Evolutionary conservation across 2,888 invertebrate genomes (phyloP), one percentile per base, ranked within the genome.

Genomic region (Blastobasis lacticolella): DNA sequence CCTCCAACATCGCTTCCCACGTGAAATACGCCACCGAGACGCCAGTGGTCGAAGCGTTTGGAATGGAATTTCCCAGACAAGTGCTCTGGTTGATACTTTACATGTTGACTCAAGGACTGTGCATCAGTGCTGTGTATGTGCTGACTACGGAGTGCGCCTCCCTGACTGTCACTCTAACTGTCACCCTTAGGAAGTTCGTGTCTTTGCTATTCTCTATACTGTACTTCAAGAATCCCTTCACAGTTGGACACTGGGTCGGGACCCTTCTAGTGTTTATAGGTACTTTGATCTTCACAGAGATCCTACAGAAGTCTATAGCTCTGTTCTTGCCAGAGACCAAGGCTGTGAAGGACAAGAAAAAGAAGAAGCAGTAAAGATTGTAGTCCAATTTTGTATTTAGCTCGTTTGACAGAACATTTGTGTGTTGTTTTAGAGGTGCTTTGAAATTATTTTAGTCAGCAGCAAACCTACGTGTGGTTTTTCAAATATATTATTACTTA

Each of bases 151-250:
- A 97, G 78, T 97, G 97, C 72, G 91, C 96, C 0, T 97, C 98
- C 0, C 81, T 99, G 46, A 97, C 97, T 0, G 98, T 99, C 1
- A 99, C 98, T 0, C 88, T 99, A 61, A 97, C 99, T 0, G 94
- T 99, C 38, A 99, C 99, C 0, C 81, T 99, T 51, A 90, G 99
- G 49, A 99, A 99, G 83, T 99, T 99, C 73, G 90, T 96, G 40
- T 98, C 98, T 0, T 88, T 99, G 42, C 79, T 99, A n/a, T 94
- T 99, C 73, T 99, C 98, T 0, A 97, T 99, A 62, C 66, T 96
- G 48, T 97, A 98, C 79, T 99, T 99, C 75, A 90, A 93, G 64
- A 99, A 99, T 88, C 94, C 96, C 0, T 99, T 99, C 72, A 98
- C 98, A 0, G 6, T 92, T 0, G 91, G 92, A 46, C 99, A 99